Evolutionary conservation across 2,113 vertebrate species (phyloP).

Genomic region (Nicator chloris): DNA sequence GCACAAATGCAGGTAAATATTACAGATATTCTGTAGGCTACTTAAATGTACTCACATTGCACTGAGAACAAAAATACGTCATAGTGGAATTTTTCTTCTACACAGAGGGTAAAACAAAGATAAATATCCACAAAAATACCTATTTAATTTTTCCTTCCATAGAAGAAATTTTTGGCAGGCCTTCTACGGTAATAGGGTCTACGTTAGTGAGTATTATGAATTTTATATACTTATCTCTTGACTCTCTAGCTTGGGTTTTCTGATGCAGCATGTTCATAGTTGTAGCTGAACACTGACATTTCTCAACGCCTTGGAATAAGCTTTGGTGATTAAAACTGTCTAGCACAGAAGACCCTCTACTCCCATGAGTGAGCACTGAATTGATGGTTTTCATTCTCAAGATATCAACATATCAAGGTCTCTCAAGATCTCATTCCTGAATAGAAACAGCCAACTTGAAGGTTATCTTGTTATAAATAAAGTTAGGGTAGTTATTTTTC

Average conservation of each 20-base stretch:
- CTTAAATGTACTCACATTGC: not conserved
- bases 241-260: not conserved
- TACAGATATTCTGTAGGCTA: not conserved
- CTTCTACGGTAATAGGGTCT: not conserved
- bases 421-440: not conserved
- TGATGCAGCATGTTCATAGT: not conserved
- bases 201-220: not conserved
- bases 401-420: not conserved
- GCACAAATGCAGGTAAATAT: not conserved
- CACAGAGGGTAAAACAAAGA: not conserved
- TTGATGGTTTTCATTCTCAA: not conserved
- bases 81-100: not conserved
- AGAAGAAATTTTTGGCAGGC: not conserved
- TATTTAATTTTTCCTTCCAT: not conserved
- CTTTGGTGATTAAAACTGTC: not conserved
- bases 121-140: not conserved
- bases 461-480: not conserved
- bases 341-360: not conserved
- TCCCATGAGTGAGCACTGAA: not conserved
- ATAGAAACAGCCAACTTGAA: not conserved
- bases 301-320: not conserved
- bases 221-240: not conserved
- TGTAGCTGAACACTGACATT: not conserved
- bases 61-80: not conserved
- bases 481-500: not conserved